A percentile compares a stretch with the other conserved stretches of the same genome.
phyloP scores from a whole-genome alignment of 1,140 invertebrate species.

The Pristionchus pacificus region DNA sequence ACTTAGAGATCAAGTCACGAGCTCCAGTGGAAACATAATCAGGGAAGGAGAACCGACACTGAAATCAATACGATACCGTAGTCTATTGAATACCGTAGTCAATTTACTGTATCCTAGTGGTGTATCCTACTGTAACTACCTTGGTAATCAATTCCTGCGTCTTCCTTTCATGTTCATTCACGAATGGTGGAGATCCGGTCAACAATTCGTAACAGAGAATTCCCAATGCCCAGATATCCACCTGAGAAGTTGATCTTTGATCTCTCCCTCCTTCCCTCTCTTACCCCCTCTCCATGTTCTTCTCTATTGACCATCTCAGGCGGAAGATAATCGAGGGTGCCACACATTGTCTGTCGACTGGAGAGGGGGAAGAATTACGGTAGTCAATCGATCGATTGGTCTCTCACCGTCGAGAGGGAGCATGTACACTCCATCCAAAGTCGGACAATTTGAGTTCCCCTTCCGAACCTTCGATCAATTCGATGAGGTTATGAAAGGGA shows the following conservation, averaged over 20 bases:
- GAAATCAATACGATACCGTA: too few relatives aligned
- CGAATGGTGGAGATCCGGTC: slow-evolving; percentile 70
- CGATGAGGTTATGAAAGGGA: background rate
- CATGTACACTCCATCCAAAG: slow-evolving; percentile 63
- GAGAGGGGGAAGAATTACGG: background rate
- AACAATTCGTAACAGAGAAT: slow-evolving; percentile 90
- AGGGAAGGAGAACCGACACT: slow-evolving; percentile 15
- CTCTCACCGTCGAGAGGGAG: slow-evolving; percentile 42
- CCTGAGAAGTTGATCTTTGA: background rate
- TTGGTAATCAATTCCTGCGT: slow-evolving; percentile 79
- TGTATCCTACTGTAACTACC: slow-evolving; percentile 59
- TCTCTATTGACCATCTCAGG: slow-evolving; percentile 82
- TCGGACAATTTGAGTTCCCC: slow-evolving; percentile 62
- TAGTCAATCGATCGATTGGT: too few relatives aligned
- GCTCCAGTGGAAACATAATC: slow-evolving; percentile 20
- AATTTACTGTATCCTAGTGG: background rate
- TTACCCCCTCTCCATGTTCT: slow-evolving; percentile 64
- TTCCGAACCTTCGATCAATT: too few relatives aligned
- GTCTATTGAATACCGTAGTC: background rate
- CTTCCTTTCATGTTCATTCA: slow-evolving; percentile 18
- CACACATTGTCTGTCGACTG: slow-evolving; percentile 59
- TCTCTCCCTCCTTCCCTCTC: slow-evolving; percentile 55
- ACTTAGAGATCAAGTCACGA: slow-evolving; percentile 20
- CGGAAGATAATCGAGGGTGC: slow-evolving; percentile 84
- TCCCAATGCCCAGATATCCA: slow-evolving; percentile 67